These are phyloP conservation scores for Cryptoleucopteryx plumbea DNA, from an alignment of 2,113 vertebrate genomes.

Conservation along the genomic window DNA sequence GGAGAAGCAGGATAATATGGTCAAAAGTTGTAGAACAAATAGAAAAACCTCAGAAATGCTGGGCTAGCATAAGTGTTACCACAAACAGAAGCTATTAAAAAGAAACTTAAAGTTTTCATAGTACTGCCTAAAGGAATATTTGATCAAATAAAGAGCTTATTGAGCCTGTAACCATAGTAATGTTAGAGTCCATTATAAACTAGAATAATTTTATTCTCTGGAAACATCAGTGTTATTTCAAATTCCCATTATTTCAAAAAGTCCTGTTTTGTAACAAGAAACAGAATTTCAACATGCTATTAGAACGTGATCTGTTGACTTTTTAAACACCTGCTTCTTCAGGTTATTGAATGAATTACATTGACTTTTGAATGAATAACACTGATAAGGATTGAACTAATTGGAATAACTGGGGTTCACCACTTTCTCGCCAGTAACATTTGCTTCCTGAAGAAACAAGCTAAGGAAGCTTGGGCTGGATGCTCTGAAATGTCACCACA, in stretches of 20 bases:
- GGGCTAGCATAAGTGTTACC: neutral
- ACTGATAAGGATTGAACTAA: neutral
- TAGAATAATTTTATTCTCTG: neutral
- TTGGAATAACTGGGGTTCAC: neutral
- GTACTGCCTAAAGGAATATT: slow-evolving; percentile 6
- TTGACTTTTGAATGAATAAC: neutral
- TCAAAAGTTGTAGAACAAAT: neutral
- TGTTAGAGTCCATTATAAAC: neutral
- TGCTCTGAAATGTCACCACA: neutral
- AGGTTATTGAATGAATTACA: neutral
- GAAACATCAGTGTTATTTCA: neutral
- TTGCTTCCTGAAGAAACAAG: neutral
- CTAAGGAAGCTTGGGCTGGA: neutral
- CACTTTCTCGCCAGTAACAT: neutral
- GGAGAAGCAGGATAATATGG: neutral
- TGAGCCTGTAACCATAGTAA: neutral
- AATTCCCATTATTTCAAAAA: neutral
- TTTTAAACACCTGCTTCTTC: neutral
- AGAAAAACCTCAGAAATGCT: neutral
- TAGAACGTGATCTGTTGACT: neutral
- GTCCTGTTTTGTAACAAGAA: neutral
- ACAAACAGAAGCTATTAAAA: slow-evolving; percentile 23
- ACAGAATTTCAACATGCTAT: neutral
- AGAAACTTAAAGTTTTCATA: neutral
- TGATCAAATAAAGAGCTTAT: slow-evolving; percentile 21